These are phyloP conservation scores for Ovis aries DNA, from an alignment of 2,113 vertebrate species.

Conservation along the genomic window DNA sequence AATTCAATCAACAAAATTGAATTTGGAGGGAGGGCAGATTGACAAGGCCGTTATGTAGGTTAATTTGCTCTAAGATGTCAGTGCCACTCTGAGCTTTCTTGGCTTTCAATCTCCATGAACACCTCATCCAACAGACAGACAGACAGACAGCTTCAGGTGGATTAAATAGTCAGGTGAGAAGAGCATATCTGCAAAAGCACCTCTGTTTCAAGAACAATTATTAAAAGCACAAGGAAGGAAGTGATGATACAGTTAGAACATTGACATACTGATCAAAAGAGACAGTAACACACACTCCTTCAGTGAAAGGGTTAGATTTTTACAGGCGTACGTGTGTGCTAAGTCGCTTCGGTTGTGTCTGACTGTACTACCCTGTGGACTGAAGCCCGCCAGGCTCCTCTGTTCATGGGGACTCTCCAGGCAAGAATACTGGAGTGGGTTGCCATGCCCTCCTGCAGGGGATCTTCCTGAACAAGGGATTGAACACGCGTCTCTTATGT, in stretches of 20 bases:
- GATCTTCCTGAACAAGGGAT: background rate
- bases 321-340: conserved; percentile 17
- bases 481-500: background rate
- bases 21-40: background rate
- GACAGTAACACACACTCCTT: conserved; percentile 57
- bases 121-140: conserved; percentile 44
- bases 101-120: conserved; percentile 9
- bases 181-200: conserved; percentile 15
- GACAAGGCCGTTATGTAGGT: conserved; percentile 34
- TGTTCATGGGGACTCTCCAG: background rate
- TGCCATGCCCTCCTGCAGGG: background rate
- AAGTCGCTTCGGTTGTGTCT: background rate
- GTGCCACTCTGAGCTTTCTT: background rate
- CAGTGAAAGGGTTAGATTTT: conserved; percentile 50
- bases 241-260: conserved; percentile 63
- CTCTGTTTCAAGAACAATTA: conserved; percentile 62
- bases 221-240: conserved; percentile 71
- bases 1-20: background rate
- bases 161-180: conserved; percentile 60
- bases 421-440: background rate
- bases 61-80: conserved; percentile 22
- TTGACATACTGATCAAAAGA: conserved; percentile 73
- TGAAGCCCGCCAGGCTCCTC: rapidly evolving
- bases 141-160: conserved; percentile 56
- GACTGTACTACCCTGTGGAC: background rate